These are phyloP conservation scores for Passer domesticus DNA, from an alignment of 2,113 vertebrate genomes.

Conservation along the genomic window DNA sequence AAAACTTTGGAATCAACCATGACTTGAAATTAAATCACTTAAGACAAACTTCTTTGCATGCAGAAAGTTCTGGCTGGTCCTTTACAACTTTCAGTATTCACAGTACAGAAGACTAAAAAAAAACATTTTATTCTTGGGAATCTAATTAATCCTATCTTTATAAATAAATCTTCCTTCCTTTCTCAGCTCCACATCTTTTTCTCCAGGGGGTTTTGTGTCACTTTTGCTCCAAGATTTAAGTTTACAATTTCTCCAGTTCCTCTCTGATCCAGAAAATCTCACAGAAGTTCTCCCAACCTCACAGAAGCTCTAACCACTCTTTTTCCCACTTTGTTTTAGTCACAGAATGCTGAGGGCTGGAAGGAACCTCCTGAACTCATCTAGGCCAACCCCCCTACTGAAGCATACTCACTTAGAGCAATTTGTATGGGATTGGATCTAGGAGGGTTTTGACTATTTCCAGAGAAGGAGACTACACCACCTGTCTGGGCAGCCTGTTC, in stretches of 20 bases:
- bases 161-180: slow-evolving; percentile 22
- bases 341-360: background rate
- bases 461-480: background rate
- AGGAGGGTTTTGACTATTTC: background rate
- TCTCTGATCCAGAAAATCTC: background rate
- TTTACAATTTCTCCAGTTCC: background rate
- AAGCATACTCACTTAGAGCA: background rate
- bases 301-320: background rate
- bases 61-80: background rate
- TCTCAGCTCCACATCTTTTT: background rate
- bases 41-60: background rate
- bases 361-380: background rate
- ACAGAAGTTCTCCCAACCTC: background rate
- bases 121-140: background rate
- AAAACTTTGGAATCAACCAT: background rate
- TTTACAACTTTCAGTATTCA: background rate
- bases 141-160: background rate
- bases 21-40: background rate
- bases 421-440: rapidly evolving
- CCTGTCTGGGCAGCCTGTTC: background rate
- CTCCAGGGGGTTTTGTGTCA: background rate
- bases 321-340: background rate
- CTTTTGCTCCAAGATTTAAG: background rate
- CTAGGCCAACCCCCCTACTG: background rate
- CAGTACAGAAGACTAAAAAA: background rate